A percentile compares a stretch with the other conserved stretches of the same genome.
Evolutionary conservation across 2,888 invertebrate species (phyloP).

Genomic region (Drosophila helvetica): DNA sequence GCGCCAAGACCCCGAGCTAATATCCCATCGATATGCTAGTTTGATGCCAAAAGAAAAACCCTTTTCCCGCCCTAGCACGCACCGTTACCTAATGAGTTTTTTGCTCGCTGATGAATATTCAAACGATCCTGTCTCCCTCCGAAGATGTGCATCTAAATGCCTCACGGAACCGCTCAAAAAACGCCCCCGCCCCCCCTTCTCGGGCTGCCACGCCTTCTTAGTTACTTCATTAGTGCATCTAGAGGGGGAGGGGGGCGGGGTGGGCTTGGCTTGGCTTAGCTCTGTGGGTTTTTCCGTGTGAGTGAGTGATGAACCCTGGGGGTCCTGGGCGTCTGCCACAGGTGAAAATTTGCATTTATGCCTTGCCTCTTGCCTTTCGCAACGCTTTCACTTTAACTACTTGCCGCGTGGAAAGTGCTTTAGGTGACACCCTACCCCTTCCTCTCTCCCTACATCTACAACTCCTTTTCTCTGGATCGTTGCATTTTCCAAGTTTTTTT

Average conservation of each 20-base stretch:
- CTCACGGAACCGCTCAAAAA: constrained; percentile 3
- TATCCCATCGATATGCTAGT: not conserved
- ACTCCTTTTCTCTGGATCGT: not conserved
- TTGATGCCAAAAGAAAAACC: not conserved
- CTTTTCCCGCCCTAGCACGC: too few relatives aligned
- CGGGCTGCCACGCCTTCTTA: constrained; percentile 45
- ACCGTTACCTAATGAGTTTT: not conserved
- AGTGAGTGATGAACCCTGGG: constrained; percentile 51
- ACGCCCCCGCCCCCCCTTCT: constrained; percentile 48
- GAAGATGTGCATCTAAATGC: constrained; percentile 6
- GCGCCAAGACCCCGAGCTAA: not conserved
- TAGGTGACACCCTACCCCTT: constrained; percentile 6
- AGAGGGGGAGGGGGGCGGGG: not conserved
- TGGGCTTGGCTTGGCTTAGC: not conserved
- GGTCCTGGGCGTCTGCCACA: not conserved
- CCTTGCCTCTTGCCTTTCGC: constrained; percentile 15
- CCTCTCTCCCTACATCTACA: constrained; percentile 29
- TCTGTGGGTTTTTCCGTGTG: constrained; percentile 8
- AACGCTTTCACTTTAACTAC: constrained; percentile 63
- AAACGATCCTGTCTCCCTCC: not conserved
- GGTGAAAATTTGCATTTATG: constrained; percentile 63
- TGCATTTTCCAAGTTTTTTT: constrained; percentile 46
- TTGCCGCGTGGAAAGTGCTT: constrained; percentile 52
- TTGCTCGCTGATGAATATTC: not conserved
- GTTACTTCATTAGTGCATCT: constrained; percentile 67